Base-by-base conservation (phyloP, 2,888 invertebrate genomes). In the Drosophila affinis region DNA sequence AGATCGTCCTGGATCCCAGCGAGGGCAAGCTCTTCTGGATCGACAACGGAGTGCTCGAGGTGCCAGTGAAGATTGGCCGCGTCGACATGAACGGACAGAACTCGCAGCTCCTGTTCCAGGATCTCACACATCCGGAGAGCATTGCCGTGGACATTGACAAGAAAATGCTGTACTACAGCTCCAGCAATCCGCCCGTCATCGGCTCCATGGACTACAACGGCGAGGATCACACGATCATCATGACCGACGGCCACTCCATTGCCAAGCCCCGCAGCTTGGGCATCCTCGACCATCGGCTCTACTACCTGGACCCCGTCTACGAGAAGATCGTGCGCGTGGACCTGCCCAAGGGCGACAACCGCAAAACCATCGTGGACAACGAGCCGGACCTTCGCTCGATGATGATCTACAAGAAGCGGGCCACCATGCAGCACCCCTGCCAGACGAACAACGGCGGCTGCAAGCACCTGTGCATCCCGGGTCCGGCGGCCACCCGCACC, bases 11-110 rank as follows among this genome's bases (percentile, higher is more conserved):
- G 39, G 98, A 99, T 93, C 98, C 99, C 0, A 94, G 95, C n/a
- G 96, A 97, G 83, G 99, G 99, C 34, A 96, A 96, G 93, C 92
- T 98, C 32, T 99, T 97, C 93, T 99, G 99, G 99, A 94, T 98
- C 10, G 99, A 99, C 90, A 97, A 97, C 78, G 99, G 99, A 10
- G 98, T 98, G 9, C 95, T 93, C 71, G 97, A 97, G 2, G 96
- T 98, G 0, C 97, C 97, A 0, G 94, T 96, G 0, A 99, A 99
- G 92, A 95, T 99, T 34, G 97, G 95, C 0, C 96, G 95, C 82
- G 97, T 97, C 0, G 97, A 97, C 89, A 98, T 99, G 97, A 98
- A 98, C 90, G 99, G 99, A 0, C 94, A 95, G 14, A 95, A 96
- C 82, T 93, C 98, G 0, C 91, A 95, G 0, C 94, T 97, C 4